phyloP scores from a whole-genome alignment of 2,888 invertebrate genomes.

The Acronicta alni region DNA sequence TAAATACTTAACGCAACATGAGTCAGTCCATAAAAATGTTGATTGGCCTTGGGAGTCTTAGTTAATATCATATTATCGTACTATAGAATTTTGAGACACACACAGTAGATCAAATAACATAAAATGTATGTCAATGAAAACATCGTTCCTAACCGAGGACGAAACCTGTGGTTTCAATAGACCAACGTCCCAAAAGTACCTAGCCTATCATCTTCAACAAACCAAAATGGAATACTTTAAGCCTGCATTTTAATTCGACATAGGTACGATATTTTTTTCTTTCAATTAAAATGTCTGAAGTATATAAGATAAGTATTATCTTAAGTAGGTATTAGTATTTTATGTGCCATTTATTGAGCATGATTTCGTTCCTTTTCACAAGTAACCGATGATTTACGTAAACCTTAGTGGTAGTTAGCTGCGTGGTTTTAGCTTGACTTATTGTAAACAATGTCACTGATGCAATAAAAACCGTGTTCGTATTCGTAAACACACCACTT shows the following conservation, averaged over 20 bases:
- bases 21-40: slow-evolving; percentile 79
- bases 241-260: background rate
- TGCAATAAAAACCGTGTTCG: background rate
- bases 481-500: background rate
- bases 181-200: no score
- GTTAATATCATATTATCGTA: slow-evolving; percentile 37
- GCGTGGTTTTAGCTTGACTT: slow-evolving; percentile 4
- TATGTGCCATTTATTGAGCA: background rate
- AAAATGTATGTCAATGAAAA: no score
- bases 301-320: no score
- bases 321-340: background rate
- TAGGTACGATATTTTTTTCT: no score
- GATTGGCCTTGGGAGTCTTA: slow-evolving; percentile 72
- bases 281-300: no score
- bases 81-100: slow-evolving; percentile 3
- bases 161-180: no score
- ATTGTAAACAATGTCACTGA: slow-evolving; percentile 7
- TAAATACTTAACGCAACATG: slow-evolving; percentile 71
- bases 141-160: no score
- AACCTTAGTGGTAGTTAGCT: background rate
- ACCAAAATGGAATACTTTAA: no score
- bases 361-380: background rate
- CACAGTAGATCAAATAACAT: background rate
- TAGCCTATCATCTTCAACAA: no score
- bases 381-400: background rate